Evolutionary conservation across 2,113 vertebrate genomes (phyloP), one percentile per base, ranked within the genome.

Genomic region (Muntiacus reevesi): DNA sequence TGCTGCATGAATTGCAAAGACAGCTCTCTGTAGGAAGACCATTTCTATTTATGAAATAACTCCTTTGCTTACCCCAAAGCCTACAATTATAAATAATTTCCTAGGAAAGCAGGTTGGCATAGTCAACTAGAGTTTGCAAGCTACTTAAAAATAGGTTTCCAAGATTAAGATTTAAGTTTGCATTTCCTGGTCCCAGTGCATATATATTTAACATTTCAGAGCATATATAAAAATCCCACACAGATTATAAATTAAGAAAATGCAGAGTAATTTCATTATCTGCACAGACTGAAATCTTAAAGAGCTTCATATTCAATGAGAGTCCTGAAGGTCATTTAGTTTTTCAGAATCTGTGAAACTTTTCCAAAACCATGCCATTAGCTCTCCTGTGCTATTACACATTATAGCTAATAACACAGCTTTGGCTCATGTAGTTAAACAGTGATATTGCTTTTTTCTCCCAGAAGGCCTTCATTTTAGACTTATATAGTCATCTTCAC

Each of bases 341-440:
- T 98, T 97, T 98, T 98, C 93, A 93, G 94, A 98, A 98, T 98
- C 97, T 97, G 71, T 95, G 95, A 98, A 97, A 94, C 23, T 76
- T 97, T 96, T 97, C 97, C 96, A 96, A 93, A 98, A 97, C 97
- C 89, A 97, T 95, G 86, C 97, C 97, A 98, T 98, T 98, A 98
- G 90, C 96, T 98, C 98, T 97, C 71, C 88, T 97, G 95, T 96
- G 86, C 82, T 76, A 97, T 57, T 67, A 85, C 92, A 95, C 92
- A 96, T 97, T 97, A 97, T 89, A 98, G 97, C 88, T 98, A 98
- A 98, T 98, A 98, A 97, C 98, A 92, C 94, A 98, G 97, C 98
- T 98, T 98, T 91, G 92, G 92, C 97, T 98, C 88, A 95, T 97
- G 91, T 97, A 98, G 97, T 98, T 99, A 98, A 98, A 98, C 76